These are phyloP conservation scores for Drosophila formosana DNA, from an alignment of 2,888 invertebrate species.

Conservation along the genomic window DNA sequence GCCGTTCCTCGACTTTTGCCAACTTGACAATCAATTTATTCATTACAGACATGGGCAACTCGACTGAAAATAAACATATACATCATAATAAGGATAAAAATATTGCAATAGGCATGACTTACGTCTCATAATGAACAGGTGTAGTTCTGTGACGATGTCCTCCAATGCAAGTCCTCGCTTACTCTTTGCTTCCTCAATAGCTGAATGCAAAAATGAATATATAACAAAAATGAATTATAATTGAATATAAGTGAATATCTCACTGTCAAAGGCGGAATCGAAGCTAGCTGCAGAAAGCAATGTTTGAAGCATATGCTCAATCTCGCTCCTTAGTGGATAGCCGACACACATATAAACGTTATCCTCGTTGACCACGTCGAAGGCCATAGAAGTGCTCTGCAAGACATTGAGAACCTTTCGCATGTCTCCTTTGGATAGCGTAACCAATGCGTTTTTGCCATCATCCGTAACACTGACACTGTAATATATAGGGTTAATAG, in stretches of 20 bases:
- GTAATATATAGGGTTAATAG: slow-evolving; percentile 14
- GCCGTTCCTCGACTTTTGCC: slow-evolving; percentile 94
- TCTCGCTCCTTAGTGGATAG: slow-evolving; percentile 95
- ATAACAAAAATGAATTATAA: not conserved
- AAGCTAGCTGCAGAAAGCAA: slow-evolving; percentile 86
- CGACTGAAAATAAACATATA: slow-evolving; percentile 88
- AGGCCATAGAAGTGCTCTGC: slow-evolving; percentile 98
- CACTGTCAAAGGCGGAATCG: slow-evolving; percentile 82
- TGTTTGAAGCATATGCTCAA: slow-evolving; percentile 95
- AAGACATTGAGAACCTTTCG: slow-evolving; percentile 97
- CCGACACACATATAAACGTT: slow-evolving; percentile 98
- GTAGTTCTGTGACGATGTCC: slow-evolving; percentile 97
- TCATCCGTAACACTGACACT: slow-evolving; percentile 94
- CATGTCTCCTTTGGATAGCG: slow-evolving; percentile 98
- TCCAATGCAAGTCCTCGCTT: slow-evolving; percentile 96
- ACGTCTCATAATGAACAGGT: slow-evolving; percentile 94
- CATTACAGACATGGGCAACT: slow-evolving; percentile 92
- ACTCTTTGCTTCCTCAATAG: slow-evolving; percentile 91
- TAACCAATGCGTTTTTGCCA: slow-evolving; percentile 95
- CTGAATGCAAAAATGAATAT: slow-evolving; percentile 22
- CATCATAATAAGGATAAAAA: slow-evolving; percentile 50
- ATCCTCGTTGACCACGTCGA: slow-evolving; percentile 94
- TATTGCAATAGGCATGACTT: slow-evolving; percentile 78
- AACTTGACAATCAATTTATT: slow-evolving; percentile 93
- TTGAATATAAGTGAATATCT: not conserved